Base-by-base conservation (phyloP, 2,888 invertebrate species). In the Pachydiplax longipennis region DNA sequence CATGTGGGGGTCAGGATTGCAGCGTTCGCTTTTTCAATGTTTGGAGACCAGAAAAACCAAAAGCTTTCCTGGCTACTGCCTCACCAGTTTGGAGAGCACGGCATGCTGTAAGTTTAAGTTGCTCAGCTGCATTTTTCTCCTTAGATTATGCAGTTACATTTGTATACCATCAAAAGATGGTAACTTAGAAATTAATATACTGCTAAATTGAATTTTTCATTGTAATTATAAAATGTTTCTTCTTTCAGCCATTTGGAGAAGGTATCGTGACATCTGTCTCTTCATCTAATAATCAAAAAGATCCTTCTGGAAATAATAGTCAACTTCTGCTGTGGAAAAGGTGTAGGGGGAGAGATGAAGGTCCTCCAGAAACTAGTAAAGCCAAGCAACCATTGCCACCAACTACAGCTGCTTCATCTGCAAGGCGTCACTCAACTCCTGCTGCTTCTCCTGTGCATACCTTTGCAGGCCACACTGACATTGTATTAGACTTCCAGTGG, bases 401-500 rank as follows among this genome's bases (percentile, higher is more conserved):
- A 18, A 31, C 87, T 87, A 22, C 61, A n/a, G n/a, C 87, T n/a
- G 87, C 87, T 61, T 87, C 87, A 37, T 65, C 87, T 40, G 87
- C 87, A 5, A 87, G 92, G 92, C 83, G 92, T 93, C 91, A 92
- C 93, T 58, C 92, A 92, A 5, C 92, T 10, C 87, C 87, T n/a
- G 87, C 87, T 65, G 87, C 87, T 35, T 87, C 97, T 80, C 97
- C 98, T 1, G 97, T 98, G 81, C 98, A 98, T 93, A 97, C 98
- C 48, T 97, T 99, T 93, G 97, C 98, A n/a, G 99, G 99, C 0
- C 99, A 99, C 93, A 97, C 97, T 12, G 99, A 99, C 94, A 98
- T 98, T 81, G 98, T 99, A 10, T 95, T 99, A 91, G 99, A 99
- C 93, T 99, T 99, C 95, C 98, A 98, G 92, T 99, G 99, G 99